Evolutionary conservation across 2,888 invertebrate genomes (phyloP).

Genomic region (Sarcophaga subvicina): DNA sequence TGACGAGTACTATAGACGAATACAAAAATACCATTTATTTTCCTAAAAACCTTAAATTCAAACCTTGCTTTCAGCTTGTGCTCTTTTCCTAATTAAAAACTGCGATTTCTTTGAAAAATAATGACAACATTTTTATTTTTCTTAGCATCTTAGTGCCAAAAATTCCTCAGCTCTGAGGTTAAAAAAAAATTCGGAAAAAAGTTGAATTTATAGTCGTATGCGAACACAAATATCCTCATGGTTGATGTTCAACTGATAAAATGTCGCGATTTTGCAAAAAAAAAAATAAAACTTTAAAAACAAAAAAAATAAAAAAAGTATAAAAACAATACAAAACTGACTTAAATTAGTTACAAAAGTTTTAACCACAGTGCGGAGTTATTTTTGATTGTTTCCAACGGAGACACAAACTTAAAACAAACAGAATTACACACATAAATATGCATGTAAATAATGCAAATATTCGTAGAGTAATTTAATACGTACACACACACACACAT

Average conservation of each 20-base stretch:
- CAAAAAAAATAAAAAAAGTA: too few species aligned
- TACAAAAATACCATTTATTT: too few species aligned
- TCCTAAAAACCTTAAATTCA: too few species aligned
- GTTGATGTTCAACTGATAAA: conserved; percentile 50
- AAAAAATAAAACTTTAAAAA: background rate
- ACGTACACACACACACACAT: background rate
- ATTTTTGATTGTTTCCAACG: background rate
- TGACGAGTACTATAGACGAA: too few species aligned
- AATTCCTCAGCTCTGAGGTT: background rate
- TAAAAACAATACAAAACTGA: too few species aligned
- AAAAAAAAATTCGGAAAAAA: background rate
- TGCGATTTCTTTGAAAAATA: too few species aligned
- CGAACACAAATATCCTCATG: conserved; percentile 18
- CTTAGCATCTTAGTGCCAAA: conserved; percentile 3
- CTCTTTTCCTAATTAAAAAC: too few species aligned
- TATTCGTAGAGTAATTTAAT: conserved; percentile 47
- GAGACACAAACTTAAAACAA: background rate
- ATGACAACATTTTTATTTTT: too few species aligned
- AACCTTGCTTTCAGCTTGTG: too few species aligned
- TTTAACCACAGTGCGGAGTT: background rate
- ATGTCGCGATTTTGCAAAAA: conserved; percentile 28
- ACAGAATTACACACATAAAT: background rate
- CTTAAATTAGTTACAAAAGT: conserved; percentile 26
- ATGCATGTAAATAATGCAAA: conserved; percentile 7
- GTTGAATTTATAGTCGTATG: background rate